Conservation (phyloP, 2,113 vertebrate genomes). For the Pampusana beccarii region DNA sequence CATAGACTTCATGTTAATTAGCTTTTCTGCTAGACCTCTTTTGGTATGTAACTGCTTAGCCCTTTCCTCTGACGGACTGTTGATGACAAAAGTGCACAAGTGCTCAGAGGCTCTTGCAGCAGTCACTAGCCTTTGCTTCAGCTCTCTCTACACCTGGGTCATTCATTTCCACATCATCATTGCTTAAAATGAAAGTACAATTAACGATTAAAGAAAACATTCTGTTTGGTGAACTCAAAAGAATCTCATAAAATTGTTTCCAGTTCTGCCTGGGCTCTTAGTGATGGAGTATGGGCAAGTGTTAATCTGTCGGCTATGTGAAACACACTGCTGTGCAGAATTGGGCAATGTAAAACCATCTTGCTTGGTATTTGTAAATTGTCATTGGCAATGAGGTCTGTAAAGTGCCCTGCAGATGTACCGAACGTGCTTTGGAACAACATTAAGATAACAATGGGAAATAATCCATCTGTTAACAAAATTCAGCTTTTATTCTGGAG, state of each 20-base stretch:
- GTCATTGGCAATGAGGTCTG: background rate
- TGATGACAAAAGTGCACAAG: background rate
- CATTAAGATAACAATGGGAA: background rate
- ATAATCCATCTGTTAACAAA: constrained; percentile 10
- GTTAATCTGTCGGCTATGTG: background rate
- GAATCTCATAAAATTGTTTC: background rate
- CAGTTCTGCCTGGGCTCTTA: background rate
- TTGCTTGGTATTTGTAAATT: background rate
- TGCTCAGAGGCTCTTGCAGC: background rate
- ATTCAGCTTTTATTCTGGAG: background rate
- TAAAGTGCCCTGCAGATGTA: background rate
- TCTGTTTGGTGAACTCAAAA: background rate
- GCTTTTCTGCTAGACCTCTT: background rate
- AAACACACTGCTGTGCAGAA: background rate
- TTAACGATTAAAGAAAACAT: background rate
- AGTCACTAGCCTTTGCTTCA: background rate
- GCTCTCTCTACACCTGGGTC: background rate
- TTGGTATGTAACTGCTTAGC: background rate
- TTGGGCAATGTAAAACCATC: background rate
- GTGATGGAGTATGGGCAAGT: background rate
- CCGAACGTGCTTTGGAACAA: background rate
- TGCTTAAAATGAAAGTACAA: background rate
- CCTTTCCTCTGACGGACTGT: background rate
- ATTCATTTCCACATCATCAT: background rate
- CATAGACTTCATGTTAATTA: background rate